Percentiles rank a stretch among this genome's conserved stretches.
These are phyloP conservation scores for Otocyon megalotis DNA, from an alignment of 2,113 vertebrate genomes.

Conservation along the genomic window DNA sequence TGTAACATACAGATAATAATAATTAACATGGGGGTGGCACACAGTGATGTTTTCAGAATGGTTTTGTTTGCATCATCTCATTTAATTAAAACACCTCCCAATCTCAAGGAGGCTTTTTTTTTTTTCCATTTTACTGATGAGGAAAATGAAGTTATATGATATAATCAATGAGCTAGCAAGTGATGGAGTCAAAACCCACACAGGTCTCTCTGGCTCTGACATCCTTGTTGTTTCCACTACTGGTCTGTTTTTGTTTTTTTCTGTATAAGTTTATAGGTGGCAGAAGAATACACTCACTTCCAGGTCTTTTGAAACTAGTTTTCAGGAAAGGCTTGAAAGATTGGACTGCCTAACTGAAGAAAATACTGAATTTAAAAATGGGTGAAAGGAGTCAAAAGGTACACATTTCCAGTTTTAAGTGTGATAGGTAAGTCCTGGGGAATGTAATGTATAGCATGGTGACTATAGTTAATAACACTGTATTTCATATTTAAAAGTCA, in stretches of 20 bases:
- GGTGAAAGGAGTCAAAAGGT: background rate
- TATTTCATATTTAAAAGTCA: background rate
- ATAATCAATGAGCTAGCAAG: background rate
- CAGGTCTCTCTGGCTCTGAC: background rate
- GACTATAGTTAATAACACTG: background rate
- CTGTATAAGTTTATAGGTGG: background rate
- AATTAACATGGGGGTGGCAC: background rate
- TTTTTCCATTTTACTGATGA: background rate
- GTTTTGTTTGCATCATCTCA: background rate
- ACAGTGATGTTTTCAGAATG: background rate
- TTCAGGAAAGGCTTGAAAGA: slow-evolving; percentile 27
- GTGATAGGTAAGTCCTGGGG: background rate
- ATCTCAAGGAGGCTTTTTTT: background rate
- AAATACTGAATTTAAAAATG: background rate
- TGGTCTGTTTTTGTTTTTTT: background rate
- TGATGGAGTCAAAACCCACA: background rate
- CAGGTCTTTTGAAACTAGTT: slow-evolving; percentile 31
- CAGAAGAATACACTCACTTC: background rate
- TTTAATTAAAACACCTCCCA: background rate
- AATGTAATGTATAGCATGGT: background rate
- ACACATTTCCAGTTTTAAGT: background rate
- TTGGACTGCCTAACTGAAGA: background rate
- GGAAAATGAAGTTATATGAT: background rate
- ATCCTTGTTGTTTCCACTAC: background rate
- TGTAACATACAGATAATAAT: background rate